Evolutionary conservation across 2,888 invertebrate species (phyloP).

Genomic region (Acanthosepion pharaonis): DNA sequence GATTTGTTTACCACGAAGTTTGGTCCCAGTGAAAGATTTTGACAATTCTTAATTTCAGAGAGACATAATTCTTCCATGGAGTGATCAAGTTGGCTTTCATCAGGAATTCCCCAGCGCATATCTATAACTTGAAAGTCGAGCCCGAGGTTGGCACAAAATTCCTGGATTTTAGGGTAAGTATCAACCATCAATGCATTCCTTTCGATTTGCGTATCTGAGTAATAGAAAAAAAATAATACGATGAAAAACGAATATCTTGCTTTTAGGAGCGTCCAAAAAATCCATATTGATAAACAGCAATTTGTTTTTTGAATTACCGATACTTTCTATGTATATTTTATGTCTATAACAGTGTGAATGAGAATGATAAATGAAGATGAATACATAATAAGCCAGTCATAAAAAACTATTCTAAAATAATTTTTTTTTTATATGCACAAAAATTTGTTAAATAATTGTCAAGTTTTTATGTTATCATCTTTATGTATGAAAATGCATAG

Average conservation of each 20-base stretch:
- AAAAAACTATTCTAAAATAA: too few relatives aligned
- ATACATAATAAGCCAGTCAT: too few relatives aligned
- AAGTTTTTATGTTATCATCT: too few relatives aligned
- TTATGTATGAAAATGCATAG: too few relatives aligned
- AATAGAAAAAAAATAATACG: not conserved
- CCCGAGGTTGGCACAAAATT: constrained; percentile 62
- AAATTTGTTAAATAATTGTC: too few relatives aligned
- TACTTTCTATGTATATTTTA: too few relatives aligned
- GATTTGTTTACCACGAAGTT: constrained; percentile 69
- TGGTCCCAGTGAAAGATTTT: constrained; percentile 69
- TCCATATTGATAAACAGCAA: too few relatives aligned
- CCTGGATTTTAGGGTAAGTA: constrained; percentile 66
- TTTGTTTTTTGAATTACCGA: too few relatives aligned
- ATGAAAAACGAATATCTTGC: not conserved
- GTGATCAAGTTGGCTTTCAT: constrained; percentile 70
- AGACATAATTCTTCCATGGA: constrained; percentile 69
- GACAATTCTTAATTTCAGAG: constrained; percentile 69
- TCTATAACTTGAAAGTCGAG: constrained; percentile 72
- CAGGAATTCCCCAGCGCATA: constrained; percentile 73
- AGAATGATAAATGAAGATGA: too few relatives aligned
- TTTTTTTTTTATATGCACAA: too few relatives aligned
- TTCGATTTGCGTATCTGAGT: constrained; percentile 68
- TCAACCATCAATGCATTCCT: constrained; percentile 66
- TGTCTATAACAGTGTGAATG: too few relatives aligned
- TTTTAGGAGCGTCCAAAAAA: not conserved